Evolutionary conservation across 2,888 invertebrate genomes (phyloP), one percentile per base, ranked within the genome.

Genomic region (Myopa testacea): DNA sequence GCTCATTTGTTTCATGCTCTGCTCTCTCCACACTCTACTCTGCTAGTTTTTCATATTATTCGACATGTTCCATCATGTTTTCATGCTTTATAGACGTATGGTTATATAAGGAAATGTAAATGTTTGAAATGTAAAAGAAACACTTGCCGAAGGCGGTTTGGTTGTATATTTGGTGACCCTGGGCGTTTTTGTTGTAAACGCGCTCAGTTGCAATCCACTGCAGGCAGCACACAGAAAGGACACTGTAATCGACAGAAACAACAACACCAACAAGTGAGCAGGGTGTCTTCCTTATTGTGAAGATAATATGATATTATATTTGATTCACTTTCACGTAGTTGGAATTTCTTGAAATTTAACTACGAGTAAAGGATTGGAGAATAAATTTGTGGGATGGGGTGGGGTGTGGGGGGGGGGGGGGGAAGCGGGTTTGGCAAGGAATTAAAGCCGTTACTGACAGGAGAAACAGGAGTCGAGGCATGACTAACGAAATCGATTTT

Each of bases 131-230:
- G 5, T n/a, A 55, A 14, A 16, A 14, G 5, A n/a, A 55, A 26
- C 19, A 63, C 86, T 87, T 83, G 87, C 88, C 82, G 87, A 83
- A 81, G 88, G 87, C 71, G 89, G 85, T 81, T 88, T 92, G 82
- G 92, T 91, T 86, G 92, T 93, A 83, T 92, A 92, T 87, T 93
- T 93, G 68, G 93, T 92, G 80, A 92, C 91, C 84, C 93, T 90
- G 45, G 93, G 93, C 84, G 92, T 92, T 82, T 92, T 89, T 10
- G 92, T 92, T 40, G 92, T 92, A 85, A 92, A 91, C 81, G 91
- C 91, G 85, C 92, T 91, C 84, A 92, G 85, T 87, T 92, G 92
- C 38, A 92, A 81, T 75, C 87, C 87, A 79, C 86, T 82, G 80
- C 85, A 85, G 52, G 80, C 60, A 37, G 65, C 37, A 77, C 78